Evolutionary conservation across 1,140 invertebrate species (phyloP).

Genomic region (Magallana ariakensis): DNA sequence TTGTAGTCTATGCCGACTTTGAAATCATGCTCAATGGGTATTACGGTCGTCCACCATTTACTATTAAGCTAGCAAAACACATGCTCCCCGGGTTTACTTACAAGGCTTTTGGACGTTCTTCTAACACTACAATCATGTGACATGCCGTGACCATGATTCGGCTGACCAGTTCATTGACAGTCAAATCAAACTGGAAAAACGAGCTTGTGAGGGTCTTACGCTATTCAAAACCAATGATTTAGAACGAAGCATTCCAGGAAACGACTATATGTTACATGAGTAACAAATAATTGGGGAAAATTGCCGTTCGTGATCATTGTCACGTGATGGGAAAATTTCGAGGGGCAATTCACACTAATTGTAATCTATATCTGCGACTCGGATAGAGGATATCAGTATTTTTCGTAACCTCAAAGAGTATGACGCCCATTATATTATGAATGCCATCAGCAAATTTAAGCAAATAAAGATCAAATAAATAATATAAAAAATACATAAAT

Average conservation of each 20-base stretch:
- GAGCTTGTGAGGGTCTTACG: not conserved
- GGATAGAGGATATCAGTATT: not conserved
- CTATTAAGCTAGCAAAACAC: no score
- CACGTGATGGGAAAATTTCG: slow-evolving; percentile 37
- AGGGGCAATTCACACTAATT: not conserved
- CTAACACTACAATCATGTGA: no score
- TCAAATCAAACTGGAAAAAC: not conserved
- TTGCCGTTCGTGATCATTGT: slow-evolving; percentile 25
- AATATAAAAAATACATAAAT: not conserved
- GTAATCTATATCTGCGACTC: not conserved
- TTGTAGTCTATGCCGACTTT: no score
- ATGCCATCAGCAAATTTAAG: slow-evolving; percentile 29
- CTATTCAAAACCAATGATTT: not conserved
- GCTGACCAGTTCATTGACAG: not conserved
- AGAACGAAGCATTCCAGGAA: no score
- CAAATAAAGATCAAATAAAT: slow-evolving; percentile 50
- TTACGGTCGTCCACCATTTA: no score
- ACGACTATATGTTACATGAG: no score
- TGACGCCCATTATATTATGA: slow-evolving; percentile 48
- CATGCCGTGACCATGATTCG: not conserved
- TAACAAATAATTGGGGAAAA: not conserved
- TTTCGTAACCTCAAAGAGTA: slow-evolving; percentile 31
- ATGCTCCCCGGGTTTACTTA: no score
- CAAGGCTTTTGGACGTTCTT: no score
- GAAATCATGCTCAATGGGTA: no score